Base-by-base conservation (phyloP, 2,797 vertebrate species). In the Streptopelia turtur region DNA sequence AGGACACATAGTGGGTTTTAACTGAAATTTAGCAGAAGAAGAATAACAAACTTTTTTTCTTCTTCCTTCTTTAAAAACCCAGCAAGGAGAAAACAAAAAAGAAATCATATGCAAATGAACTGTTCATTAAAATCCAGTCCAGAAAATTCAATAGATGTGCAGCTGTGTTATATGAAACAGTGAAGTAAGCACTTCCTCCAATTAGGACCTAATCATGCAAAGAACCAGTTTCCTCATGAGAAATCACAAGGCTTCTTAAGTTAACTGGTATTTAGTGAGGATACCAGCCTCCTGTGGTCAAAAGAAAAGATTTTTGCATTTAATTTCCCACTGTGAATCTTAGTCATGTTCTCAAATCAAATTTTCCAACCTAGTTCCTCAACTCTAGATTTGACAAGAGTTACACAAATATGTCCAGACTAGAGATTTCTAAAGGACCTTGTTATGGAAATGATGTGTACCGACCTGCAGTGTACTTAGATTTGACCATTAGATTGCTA, bases 331-430 rank as follows among this genome's bases (percentile, higher is more conserved):
- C 70, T 69, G 69, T 35, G 55, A 81, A 90, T 75, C 79, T 69
- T 69, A 61, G 65, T 78, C 76, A 89, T 1, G 1, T 81, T 83
- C 82, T 83, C 55, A 86, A 81, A 88, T 83, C 1, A 81, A 57
- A 66, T 93, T 97, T 95, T 94, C 95, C 79, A 86, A 45, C 85
- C 90, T 47, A 93, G 41, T 93, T 95, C 85, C 55, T 78, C 59
- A 76, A 15, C 53, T 86, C 45, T 14, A 72, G 50, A 45, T 72
- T 69, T 91, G 83, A 63, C 65, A 59, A 75, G 55, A 65, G 57
- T 41, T 92, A 35, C 27, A 83, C n/a, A 81, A 76, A 83, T 39
- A 56, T 22, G 66, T 16, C 16, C 33, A 78, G 69, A 28, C 64
- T 68, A 63, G 12, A 16, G 61, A 87, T 64, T 92, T 92, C 79